phyloP scores from a whole-genome alignment of 2,888 invertebrate species.

The Amorpha juglandis region DNA sequence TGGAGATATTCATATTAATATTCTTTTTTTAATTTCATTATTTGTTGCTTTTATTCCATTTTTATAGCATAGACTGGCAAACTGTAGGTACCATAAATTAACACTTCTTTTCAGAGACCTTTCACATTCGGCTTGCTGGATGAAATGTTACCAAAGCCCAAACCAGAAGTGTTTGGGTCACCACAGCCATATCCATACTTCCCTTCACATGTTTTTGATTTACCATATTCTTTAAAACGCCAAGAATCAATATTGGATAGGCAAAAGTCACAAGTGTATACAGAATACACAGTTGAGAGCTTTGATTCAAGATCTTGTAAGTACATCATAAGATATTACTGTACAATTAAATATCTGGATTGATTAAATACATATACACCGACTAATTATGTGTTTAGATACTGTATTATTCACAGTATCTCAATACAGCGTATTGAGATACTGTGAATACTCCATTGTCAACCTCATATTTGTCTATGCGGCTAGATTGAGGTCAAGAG shows the following conservation, averaged over 20 bases:
- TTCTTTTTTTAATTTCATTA: no score
- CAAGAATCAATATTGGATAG: constrained; percentile 46
- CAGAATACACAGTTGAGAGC: constrained; percentile 69
- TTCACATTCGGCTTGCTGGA: constrained; percentile 75
- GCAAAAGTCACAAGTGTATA: constrained; percentile 56
- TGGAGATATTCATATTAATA: no score
- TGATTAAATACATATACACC: neutral
- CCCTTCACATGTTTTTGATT: constrained; percentile 74
- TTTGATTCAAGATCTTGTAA: constrained; percentile 73
- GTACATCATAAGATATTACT: constrained; percentile 38
- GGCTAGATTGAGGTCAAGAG: no score
- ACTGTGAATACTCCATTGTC: no score
- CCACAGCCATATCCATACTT: constrained; percentile 75
- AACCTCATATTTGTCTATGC: no score
- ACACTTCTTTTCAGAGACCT: constrained; percentile 78
- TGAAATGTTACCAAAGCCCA: constrained; percentile 74
- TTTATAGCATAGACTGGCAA: no score
- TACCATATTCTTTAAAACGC: constrained; percentile 67
- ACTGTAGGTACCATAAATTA: no score
- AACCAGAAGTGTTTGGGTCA: constrained; percentile 66
- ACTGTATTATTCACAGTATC: no score
- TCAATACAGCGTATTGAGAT: no score
- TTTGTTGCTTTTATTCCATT: no score
- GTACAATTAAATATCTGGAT: neutral
- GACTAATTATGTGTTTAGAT: no score